These are phyloP conservation scores for Sycophila texana DNA, from an alignment of 2,888 invertebrate species.

Conservation along the genomic window DNA sequence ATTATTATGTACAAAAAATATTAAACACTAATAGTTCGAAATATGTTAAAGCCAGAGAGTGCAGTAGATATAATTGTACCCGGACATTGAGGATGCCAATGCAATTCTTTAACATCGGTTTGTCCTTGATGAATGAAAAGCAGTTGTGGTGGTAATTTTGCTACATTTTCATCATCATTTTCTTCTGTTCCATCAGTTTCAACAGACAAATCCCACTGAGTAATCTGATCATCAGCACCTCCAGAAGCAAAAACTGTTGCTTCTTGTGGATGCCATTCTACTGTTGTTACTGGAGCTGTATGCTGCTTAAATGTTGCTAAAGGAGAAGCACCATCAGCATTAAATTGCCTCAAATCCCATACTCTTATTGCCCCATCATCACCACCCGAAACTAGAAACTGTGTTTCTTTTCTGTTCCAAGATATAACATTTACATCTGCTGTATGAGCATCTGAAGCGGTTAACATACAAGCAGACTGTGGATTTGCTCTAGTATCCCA, in stretches of 20 bases:
- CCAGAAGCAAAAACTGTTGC: slow-evolving; percentile 94
- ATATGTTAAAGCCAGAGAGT: slow-evolving; percentile 96
- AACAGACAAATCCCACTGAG: slow-evolving; percentile 96
- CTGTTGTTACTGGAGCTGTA: slow-evolving; percentile 92
- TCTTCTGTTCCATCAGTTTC: slow-evolving; percentile 85
- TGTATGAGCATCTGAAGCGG: slow-evolving; percentile 89
- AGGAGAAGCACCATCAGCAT: slow-evolving; percentile 81
- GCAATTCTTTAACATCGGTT: slow-evolving; percentile 97
- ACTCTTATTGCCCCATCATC: slow-evolving; percentile 96
- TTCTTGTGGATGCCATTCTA: slow-evolving; percentile 98
- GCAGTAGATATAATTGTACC: slow-evolving; percentile 96
- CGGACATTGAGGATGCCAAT: slow-evolving; percentile 98
- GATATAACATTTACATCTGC: slow-evolving; percentile 97
- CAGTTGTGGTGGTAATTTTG: slow-evolving; percentile 92
- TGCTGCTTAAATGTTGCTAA: slow-evolving; percentile 98
- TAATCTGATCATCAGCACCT: slow-evolving; percentile 96
- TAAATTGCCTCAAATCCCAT: slow-evolving; percentile 95
- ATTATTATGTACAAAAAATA: slow-evolving; percentile 48
- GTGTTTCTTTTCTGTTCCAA: slow-evolving; percentile 94
- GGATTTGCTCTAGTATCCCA: slow-evolving; percentile 96
- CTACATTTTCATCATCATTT: slow-evolving; percentile 71
- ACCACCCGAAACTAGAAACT: slow-evolving; percentile 82
- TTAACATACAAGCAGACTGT: slow-evolving; percentile 93
- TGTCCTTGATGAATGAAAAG: slow-evolving; percentile 99
- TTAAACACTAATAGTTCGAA: slow-evolving; percentile 97